These are phyloP conservation scores for Hemiscyllium ocellatum DNA, from an alignment of 2,113 vertebrate genomes.

Conservation along the genomic window DNA sequence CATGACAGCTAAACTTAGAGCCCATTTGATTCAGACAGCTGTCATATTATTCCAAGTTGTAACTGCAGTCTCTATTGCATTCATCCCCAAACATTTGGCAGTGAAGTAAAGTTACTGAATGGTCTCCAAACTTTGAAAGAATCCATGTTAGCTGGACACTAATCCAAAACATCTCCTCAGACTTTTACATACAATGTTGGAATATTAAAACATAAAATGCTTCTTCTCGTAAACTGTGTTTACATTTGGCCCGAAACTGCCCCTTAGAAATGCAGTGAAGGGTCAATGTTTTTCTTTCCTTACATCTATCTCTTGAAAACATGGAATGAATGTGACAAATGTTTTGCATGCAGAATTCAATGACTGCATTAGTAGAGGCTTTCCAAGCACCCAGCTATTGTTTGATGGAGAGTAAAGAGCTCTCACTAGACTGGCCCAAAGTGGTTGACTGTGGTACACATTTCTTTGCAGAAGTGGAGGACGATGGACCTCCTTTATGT, in stretches of 20 bases:
- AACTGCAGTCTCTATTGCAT: background rate
- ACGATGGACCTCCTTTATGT: slow-evolving; percentile 53
- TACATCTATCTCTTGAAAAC: slow-evolving; percentile 57
- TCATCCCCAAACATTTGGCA: slow-evolving; percentile 52
- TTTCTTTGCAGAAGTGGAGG: slow-evolving; percentile 64
- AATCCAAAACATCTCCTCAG: slow-evolving; percentile 56
- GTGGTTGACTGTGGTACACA: slow-evolving; percentile 63
- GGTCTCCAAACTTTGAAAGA: slow-evolving; percentile 50
- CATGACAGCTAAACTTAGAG: background rate
- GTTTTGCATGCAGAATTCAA: slow-evolving; percentile 64
- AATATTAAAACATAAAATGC: slow-evolving; percentile 39
- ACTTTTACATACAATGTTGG: slow-evolving; percentile 58
- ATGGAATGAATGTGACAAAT: slow-evolving; percentile 64
- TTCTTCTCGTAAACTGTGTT: slow-evolving; percentile 37
- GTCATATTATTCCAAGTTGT: background rate
- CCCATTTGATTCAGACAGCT: background rate
- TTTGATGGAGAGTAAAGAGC: slow-evolving; percentile 54
- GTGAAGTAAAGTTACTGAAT: slow-evolving; percentile 51
- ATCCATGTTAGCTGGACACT: slow-evolving; percentile 61
- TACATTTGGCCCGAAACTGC: slow-evolving; percentile 64
- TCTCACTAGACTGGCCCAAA: slow-evolving; percentile 54
- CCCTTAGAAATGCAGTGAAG: slow-evolving; percentile 69
- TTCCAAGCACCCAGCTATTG: slow-evolving; percentile 52
- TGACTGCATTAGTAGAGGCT: slow-evolving; percentile 51
- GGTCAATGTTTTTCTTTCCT: slow-evolving; percentile 61